A percentile compares a stretch with the other conserved stretches of the same genome.
These are phyloP conservation scores for Sardina pilchardus DNA, from an alignment of 2,113 vertebrate genomes.

Conservation along the genomic window DNA sequence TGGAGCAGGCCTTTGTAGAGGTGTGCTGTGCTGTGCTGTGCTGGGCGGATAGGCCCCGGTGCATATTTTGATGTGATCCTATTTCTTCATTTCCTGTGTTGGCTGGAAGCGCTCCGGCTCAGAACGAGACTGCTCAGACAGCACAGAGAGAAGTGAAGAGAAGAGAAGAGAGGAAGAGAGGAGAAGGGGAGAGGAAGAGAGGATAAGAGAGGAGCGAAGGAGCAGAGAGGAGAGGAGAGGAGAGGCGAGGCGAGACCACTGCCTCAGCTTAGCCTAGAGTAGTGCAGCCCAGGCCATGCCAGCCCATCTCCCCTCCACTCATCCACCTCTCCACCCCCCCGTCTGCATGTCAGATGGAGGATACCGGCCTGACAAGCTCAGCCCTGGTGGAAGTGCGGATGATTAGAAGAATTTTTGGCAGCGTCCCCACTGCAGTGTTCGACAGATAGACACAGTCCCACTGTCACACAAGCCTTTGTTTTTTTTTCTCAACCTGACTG, in stretches of 20 bases:
- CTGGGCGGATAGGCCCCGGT: conserved; percentile 54
- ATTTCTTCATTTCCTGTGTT: conserved; percentile 76
- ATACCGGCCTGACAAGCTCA: conserved; percentile 53
- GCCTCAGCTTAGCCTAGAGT: not conserved
- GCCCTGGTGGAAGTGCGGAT: conserved; percentile 49
- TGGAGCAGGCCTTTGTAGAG: conserved; percentile 54
- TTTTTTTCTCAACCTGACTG: conserved; percentile 13
- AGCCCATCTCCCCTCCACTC: conserved; percentile 39
- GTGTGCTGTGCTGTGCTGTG: conserved; percentile 48
- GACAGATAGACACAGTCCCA: conserved; percentile 27
- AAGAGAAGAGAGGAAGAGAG: not conserved
- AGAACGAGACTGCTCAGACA: conserved; percentile 52
- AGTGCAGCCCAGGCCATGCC: not conserved
- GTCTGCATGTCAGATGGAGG: conserved; percentile 52
- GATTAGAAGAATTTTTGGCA: conserved; percentile 49
- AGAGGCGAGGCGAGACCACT: not conserved
- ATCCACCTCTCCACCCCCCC: conserved; percentile 28
- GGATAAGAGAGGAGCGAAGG: not conserved
- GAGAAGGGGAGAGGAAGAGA: no score
- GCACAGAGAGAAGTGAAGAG: conserved; percentile 46
- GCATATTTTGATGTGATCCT: conserved; percentile 74
- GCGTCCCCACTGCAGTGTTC: conserved; percentile 32
- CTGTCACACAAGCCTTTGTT: conserved; percentile 15
- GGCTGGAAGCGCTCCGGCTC: conserved; percentile 47
- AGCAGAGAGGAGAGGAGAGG: not conserved